A percentile compares a stretch with the other conserved stretches of the same genome.
phyloP scores from a whole-genome alignment of 2,113 vertebrate genomes.

The Thermophis baileyi region DNA sequence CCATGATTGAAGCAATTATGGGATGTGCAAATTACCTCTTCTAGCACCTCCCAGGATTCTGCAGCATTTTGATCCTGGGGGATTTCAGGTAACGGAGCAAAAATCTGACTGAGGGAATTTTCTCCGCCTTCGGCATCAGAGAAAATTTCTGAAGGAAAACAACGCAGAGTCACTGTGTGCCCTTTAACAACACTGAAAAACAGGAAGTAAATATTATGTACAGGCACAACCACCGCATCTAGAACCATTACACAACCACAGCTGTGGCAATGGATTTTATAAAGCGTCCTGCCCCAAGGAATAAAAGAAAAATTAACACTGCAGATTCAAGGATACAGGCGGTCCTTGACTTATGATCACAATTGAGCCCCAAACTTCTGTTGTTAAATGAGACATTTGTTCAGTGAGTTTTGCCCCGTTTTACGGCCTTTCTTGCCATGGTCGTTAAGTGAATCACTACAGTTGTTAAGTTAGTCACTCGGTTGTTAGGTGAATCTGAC shows the following conservation, averaged over 20 bases:
- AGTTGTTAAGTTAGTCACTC: no score
- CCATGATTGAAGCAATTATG: no score
- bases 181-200: background rate
- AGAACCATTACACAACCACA: background rate
- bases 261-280: background rate
- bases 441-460: no score
- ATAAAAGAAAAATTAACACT: no score
- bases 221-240: background rate
- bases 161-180: conserved; percentile 20
- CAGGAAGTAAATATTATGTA: background rate
- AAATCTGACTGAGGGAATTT: conserved; percentile 47
- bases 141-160: conserved; percentile 55
- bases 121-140: conserved; percentile 39
- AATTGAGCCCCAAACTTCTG: no score
- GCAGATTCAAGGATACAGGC: no score
- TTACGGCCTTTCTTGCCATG: no score
- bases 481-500: no score
- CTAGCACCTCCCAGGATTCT: conserved; percentile 90
- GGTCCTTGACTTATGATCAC: no score
- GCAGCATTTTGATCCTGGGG: conserved; percentile 86
- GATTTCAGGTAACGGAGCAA: conserved; percentile 78
- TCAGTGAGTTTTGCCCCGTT: no score
- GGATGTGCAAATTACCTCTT: conserved; percentile 43
- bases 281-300: no score
- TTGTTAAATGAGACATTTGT: no score